A percentile compares a stretch with the other conserved stretches of the same genome.
phyloP scores from a whole-genome alignment of 1,140 invertebrate genomes.

The Myzus persicae region DNA sequence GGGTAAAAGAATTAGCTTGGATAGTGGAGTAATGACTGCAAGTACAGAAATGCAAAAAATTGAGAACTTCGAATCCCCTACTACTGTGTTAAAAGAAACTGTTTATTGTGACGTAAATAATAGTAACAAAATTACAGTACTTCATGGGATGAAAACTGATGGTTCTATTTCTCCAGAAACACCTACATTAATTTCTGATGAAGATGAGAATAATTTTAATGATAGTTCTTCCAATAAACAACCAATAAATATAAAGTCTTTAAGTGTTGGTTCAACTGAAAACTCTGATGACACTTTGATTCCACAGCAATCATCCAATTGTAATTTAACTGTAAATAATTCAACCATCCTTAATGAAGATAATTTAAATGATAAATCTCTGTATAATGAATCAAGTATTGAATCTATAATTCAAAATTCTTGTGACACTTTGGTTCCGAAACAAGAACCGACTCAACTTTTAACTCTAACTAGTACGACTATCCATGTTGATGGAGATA shows the following conservation, averaged over 20 bases:
- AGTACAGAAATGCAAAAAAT: conserved; percentile 54
- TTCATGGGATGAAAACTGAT: background rate
- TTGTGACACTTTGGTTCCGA: background rate
- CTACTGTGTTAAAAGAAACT: conserved; percentile 1
- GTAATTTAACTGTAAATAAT: background rate
- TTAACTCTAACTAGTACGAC: background rate
- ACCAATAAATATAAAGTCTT: background rate
- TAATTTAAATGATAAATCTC: background rate
- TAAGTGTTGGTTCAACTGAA: background rate
- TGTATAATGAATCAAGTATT: background rate
- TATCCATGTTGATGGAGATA: background rate
- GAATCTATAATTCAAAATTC: conserved; percentile 18
- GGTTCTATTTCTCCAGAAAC: conserved; percentile 15
- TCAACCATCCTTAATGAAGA: background rate
- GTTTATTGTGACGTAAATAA: background rate
- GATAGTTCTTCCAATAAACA: background rate
- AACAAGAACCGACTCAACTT: background rate
- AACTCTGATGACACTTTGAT: conserved; percentile 22
- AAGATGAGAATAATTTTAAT: background rate
- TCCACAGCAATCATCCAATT: background rate
- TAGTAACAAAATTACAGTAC: background rate
- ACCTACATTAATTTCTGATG: background rate
- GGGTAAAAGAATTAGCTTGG: conserved; percentile 39
- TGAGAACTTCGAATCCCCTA: conserved; percentile 37
- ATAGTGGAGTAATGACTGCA: conserved; percentile 54